These are phyloP conservation scores for Drosophila formosana DNA, from an alignment of 2,888 invertebrate genomes.

Conservation along the genomic window DNA sequence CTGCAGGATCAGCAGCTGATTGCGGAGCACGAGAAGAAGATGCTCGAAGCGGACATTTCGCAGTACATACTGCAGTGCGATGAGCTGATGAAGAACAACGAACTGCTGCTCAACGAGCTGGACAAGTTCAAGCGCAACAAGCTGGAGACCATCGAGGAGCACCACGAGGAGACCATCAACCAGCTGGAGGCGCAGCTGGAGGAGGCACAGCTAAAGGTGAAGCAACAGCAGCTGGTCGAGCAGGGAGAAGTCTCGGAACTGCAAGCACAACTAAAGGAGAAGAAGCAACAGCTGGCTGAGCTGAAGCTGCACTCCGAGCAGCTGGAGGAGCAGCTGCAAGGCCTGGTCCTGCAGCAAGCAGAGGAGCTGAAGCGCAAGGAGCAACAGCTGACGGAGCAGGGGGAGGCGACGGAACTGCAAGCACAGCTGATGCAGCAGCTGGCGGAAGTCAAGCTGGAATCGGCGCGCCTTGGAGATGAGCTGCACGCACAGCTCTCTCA, in stretches of 20 bases:
- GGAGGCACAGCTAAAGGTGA: slow-evolving; percentile 83
- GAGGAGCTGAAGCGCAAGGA: too few species aligned
- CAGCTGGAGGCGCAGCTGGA: slow-evolving; percentile 89
- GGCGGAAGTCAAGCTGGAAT: too few species aligned
- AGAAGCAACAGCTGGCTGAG: not conserved
- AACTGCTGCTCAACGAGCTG: slow-evolving; percentile 89
- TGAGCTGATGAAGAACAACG: slow-evolving; percentile 90
- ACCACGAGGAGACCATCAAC: slow-evolving; percentile 89
- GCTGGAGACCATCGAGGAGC: slow-evolving; percentile 90
- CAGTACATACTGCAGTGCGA: slow-evolving; percentile 88
- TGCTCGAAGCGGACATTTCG: slow-evolving; percentile 85
- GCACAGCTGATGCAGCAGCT: slow-evolving; percentile 72
- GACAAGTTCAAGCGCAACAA: slow-evolving; percentile 87
- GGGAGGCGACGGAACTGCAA: slow-evolving; percentile 81
- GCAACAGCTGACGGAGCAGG: slow-evolving; percentile 48
- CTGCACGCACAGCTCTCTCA: not conserved
- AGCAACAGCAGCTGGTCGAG: not conserved
- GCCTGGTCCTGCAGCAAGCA: not conserved
- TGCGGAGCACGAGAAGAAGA: slow-evolving; percentile 87
- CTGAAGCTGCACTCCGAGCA: not conserved
- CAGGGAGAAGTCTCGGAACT: not conserved
- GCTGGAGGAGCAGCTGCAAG: slow-evolving; percentile 3
- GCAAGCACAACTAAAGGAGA: not conserved
- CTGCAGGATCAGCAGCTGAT: slow-evolving; percentile 85
- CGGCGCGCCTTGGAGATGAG: too few species aligned